These are phyloP conservation scores for Drosophila takahashii DNA, from an alignment of 1,140 invertebrate genomes.

Conservation along the genomic window DNA sequence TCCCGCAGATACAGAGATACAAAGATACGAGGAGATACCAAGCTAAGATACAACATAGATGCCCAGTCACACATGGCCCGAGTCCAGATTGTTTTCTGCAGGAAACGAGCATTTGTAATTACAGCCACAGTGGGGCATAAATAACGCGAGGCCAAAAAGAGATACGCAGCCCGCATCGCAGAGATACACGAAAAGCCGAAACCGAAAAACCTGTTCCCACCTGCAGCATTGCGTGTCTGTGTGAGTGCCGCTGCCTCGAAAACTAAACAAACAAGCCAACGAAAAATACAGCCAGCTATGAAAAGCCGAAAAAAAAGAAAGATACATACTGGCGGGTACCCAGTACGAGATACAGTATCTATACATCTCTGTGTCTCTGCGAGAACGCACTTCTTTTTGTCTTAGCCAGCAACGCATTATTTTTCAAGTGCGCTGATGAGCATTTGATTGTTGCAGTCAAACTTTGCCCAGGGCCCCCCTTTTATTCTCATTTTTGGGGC, in stretches of 20 bases:
- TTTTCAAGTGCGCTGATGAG: slow-evolving; percentile 83
- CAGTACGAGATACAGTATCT: slow-evolving; percentile 33
- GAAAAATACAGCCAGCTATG: slow-evolving; percentile 74
- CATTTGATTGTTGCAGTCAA: slow-evolving; percentile 77
- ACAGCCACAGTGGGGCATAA: slow-evolving; percentile 77
- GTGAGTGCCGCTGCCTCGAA: slow-evolving; percentile 60
- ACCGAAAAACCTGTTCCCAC: slow-evolving; percentile 77
- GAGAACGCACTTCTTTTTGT: slow-evolving; percentile 30
- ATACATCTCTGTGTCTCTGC: not conserved
- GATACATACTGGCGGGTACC: slow-evolving; percentile 43
- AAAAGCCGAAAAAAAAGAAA: slow-evolving; percentile 55
- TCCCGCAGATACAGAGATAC: not conserved
- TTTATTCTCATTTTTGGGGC: slow-evolving; percentile 13
- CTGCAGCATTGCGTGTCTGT: slow-evolving; percentile 67
- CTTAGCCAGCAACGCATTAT: slow-evolving; percentile 70
- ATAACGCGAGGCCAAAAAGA: slow-evolving; percentile 74
- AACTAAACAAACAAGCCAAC: slow-evolving; percentile 80
- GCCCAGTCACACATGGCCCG: slow-evolving; percentile 2
- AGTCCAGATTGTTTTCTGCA: slow-evolving; percentile 24
- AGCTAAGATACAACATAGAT: slow-evolving; percentile 7
- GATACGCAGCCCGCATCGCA: slow-evolving; percentile 73
- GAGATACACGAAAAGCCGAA: slow-evolving; percentile 30
- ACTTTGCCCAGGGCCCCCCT: slow-evolving; percentile 16
- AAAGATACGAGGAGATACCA: not conserved
- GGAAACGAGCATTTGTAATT: slow-evolving; percentile 67